Percentiles rank a stretch among this genome's conserved stretches.
Conservation (phyloP, 2,888 invertebrate species). For the Pammene aurita region DNA sequence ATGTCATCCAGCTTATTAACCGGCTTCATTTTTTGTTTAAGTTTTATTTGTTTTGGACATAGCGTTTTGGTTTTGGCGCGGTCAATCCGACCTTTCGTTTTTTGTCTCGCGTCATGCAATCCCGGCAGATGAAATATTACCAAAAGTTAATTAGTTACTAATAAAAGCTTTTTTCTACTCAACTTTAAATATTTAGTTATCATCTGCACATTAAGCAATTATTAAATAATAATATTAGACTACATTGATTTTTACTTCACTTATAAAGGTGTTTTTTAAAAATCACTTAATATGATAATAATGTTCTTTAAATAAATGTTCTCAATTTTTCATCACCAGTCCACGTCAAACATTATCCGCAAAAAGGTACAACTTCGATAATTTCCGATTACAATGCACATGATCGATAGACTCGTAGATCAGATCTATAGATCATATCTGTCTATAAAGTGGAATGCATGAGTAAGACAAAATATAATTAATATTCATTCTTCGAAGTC, state of each 20-base stretch:
- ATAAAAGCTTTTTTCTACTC: conserved; percentile 71
- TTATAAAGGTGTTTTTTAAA: background rate
- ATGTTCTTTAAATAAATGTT: conserved; percentile 26
- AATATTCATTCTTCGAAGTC: conserved; percentile 79
- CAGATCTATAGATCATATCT: conserved; percentile 83
- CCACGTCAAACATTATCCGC: conserved; percentile 72
- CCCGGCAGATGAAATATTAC: conserved; percentile 78
- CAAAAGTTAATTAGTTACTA: conserved; percentile 79
- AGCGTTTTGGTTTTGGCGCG: conserved; percentile 81
- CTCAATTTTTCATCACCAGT: conserved; percentile 32
- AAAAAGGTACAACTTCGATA: conserved; percentile 81
- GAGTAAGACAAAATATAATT: conserved; percentile 84
- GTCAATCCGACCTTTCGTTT: conserved; percentile 78
- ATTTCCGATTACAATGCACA: conserved; percentile 77
- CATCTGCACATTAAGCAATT: conserved; percentile 9
- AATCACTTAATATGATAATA: conserved; percentile 5
- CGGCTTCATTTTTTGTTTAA: conserved; percentile 79
- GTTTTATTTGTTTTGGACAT: conserved; percentile 78
- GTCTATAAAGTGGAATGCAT: conserved; percentile 81
- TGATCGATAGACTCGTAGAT: conserved; percentile 82
- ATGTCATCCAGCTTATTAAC: conserved; percentile 84
- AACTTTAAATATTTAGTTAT: conserved; percentile 49
- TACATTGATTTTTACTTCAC: background rate
- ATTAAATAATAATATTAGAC: background rate
- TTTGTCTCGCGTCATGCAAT: conserved; percentile 78